Evolutionary conservation across 1,140 invertebrate species (phyloP).

Genomic region (Dolichoris vasculosae): DNA sequence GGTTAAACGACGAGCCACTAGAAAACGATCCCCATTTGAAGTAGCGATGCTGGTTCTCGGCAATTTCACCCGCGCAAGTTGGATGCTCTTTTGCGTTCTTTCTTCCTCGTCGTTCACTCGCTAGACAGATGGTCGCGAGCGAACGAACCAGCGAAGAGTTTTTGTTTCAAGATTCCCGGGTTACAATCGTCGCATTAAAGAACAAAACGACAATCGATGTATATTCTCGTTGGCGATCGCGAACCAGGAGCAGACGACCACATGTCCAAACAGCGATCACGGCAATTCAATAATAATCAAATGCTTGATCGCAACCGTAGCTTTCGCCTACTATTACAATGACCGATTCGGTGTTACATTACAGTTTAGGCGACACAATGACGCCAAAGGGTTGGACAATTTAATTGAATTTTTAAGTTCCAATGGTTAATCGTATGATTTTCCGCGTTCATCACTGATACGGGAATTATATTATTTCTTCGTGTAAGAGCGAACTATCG

Average conservation of each 20-base stretch:
- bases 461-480: too few relatives aligned
- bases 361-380: neutral
- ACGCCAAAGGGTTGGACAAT: neutral
- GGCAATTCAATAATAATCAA: constrained; percentile 52
- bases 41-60: neutral
- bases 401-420: neutral
- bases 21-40: constrained; percentile 66
- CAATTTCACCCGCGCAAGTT: constrained; percentile 55
- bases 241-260: constrained; percentile 64
- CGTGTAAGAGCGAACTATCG: too few relatives aligned
- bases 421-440: neutral
- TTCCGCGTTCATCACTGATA: neutral
- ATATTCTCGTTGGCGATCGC: constrained; percentile 42
- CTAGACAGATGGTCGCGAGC: constrained; percentile 70
- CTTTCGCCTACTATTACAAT: constrained; percentile 27
- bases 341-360: neutral
- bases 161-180: constrained; percentile 72
- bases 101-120: constrained; percentile 27
- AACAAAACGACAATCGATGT: constrained; percentile 70
- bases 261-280: constrained; percentile 68
- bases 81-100: constrained; percentile 58
- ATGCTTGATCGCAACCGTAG: constrained; percentile 59
- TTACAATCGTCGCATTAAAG: constrained; percentile 72
- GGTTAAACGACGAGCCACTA: constrained; percentile 74
- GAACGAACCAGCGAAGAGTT: constrained; percentile 60